Evolutionary conservation across 2,888 invertebrate genomes (phyloP).

Genomic region (Calameuta pallipes): DNA sequence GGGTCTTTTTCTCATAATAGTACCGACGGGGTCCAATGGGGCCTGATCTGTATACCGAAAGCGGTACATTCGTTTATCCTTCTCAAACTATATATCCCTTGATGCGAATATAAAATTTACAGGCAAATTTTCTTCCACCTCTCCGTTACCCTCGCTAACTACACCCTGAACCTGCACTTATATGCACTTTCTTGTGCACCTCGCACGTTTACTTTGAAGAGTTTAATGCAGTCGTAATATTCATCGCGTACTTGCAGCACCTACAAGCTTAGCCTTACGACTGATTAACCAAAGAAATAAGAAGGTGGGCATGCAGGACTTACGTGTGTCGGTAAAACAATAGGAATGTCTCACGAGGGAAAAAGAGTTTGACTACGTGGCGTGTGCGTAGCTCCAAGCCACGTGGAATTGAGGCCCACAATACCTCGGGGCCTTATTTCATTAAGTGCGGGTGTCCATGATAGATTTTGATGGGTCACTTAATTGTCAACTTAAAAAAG

Average conservation of each 20-base stretch:
- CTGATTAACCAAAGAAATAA: neutral
- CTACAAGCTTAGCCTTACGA: neutral
- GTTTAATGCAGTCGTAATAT: neutral
- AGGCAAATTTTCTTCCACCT: neutral
- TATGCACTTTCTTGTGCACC: neutral
- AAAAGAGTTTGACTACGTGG: neutral
- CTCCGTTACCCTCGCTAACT: neutral
- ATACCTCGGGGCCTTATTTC: neutral
- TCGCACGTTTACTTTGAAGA: neutral
- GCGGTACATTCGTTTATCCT: neutral
- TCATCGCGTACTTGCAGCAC: neutral
- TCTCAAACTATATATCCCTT: neutral
- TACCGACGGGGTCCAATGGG: neutral
- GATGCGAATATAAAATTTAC: neutral
- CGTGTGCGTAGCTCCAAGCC: neutral
- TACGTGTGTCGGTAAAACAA: neutral
- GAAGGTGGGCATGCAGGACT: neutral
- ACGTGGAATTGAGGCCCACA: neutral
- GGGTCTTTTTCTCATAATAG: neutral
- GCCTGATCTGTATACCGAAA: neutral
- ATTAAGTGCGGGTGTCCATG: neutral
- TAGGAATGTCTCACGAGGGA: neutral
- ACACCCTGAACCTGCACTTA: neutral
- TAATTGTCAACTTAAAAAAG: neutral
- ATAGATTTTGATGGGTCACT: neutral